phyloP scores from a whole-genome alignment of 2,113 vertebrate species.

The Natator depressus region DNA sequence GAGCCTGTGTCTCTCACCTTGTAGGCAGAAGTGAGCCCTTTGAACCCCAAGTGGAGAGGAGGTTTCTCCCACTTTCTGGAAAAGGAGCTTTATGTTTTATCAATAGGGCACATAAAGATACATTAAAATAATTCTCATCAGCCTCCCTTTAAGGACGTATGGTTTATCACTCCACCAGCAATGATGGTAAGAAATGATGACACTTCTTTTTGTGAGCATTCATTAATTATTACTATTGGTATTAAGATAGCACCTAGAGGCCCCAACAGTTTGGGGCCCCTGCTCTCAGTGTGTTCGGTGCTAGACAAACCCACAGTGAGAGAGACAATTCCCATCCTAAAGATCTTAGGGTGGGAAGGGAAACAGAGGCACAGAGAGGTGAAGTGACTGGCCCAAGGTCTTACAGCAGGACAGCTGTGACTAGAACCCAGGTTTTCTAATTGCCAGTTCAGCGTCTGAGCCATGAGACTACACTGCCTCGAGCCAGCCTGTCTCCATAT shows the following conservation, averaged over 20 bases:
- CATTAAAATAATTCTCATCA: neutral
- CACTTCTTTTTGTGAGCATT: neutral
- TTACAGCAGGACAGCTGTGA: neutral
- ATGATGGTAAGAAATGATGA: neutral
- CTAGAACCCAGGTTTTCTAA: neutral
- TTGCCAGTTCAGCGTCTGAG: neutral
- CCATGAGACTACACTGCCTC: neutral
- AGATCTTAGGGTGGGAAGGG: neutral
- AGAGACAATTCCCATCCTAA: neutral
- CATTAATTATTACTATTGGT: neutral
- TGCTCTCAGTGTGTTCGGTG: neutral
- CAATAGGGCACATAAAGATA: neutral
- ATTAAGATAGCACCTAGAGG: neutral
- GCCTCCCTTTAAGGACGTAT: neutral
- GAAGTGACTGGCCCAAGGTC: neutral
- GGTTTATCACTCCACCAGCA: neutral
- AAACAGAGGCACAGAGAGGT: neutral
- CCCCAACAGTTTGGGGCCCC: neutral
- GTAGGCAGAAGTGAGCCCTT: neutral
- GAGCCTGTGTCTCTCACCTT: neutral
- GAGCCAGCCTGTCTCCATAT: constrained; percentile 13
- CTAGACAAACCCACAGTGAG: neutral
- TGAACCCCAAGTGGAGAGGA: neutral
- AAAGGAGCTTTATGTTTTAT: neutral
- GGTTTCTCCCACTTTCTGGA: neutral